These are phyloP conservation scores for Amblyjoppa fuscipennis DNA, from an alignment of 2,888 invertebrate species.

Conservation along the genomic window DNA sequence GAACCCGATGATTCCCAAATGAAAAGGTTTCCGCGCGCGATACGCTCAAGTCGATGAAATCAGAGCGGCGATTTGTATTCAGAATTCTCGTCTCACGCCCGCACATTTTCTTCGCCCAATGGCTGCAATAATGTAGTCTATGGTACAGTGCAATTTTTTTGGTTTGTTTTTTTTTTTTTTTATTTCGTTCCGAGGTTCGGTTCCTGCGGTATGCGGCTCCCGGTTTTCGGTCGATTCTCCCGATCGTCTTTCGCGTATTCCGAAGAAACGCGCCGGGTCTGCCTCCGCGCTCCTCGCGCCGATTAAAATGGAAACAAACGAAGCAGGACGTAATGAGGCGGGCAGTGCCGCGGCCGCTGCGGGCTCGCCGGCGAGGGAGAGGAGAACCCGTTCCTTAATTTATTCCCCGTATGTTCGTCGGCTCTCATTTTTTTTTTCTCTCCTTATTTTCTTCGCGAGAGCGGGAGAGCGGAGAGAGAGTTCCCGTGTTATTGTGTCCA, in stretches of 20 bases:
- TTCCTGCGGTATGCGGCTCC: conserved; percentile 48
- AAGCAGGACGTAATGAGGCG: conserved; percentile 81
- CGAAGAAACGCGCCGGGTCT: conserved; percentile 19
- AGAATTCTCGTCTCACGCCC: conserved; percentile 10
- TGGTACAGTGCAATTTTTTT: neutral
- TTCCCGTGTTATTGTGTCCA: conserved; percentile 52
- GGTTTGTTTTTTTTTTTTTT: conserved; percentile 14
- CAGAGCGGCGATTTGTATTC: conserved; percentile 40
- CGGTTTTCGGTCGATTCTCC: conserved; percentile 48
- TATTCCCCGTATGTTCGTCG: conserved; percentile 77
- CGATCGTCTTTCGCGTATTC: conserved; percentile 35
- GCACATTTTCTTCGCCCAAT: conserved; percentile 14
- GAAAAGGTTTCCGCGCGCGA: neutral
- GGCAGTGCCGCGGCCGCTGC: conserved; percentile 65
- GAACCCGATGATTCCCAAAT: neutral
- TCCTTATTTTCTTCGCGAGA: conserved; percentile 28
- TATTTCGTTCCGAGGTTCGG: conserved; percentile 21
- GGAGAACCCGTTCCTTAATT: conserved; percentile 83
- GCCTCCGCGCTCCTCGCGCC: conserved; percentile 39
- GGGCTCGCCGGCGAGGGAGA: conserved; percentile 71
- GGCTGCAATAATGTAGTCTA: conserved; percentile 24
- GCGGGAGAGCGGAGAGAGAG: neutral
- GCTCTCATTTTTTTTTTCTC: conserved; percentile 51
- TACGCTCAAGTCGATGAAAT: conserved; percentile 4
- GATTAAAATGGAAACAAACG: conserved; percentile 83